phyloP scores from a whole-genome alignment of 1,140 invertebrate species.

The Eueides isabella region DNA sequence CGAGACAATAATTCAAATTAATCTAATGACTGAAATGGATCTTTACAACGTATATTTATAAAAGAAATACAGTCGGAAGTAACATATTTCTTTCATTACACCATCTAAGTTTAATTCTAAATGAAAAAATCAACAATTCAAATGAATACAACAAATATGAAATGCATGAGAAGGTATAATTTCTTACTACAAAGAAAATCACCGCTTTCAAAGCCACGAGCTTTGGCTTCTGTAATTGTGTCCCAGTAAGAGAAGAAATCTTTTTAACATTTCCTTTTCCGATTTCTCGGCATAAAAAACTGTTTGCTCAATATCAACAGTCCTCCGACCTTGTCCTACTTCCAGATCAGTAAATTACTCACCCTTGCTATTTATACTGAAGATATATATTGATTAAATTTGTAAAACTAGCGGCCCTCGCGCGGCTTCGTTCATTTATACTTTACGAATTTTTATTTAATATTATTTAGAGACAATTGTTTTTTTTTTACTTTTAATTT shows the following conservation, averaged over 20 bases:
- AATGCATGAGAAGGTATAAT: neutral
- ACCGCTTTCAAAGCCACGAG: neutral
- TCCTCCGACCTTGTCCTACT: constrained; percentile 1
- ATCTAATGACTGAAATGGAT: constrained; percentile 11
- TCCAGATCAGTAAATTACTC: neutral
- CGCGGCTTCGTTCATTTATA: too few species aligned
- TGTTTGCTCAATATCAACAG: neutral
- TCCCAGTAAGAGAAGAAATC: neutral
- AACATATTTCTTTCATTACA: neutral
- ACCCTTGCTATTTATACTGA: neutral
- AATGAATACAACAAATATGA: too few species aligned
- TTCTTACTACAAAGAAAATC: neutral
- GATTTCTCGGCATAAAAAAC: neutral
- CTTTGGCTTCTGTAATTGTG: neutral
- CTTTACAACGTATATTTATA: neutral
- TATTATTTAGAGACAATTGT: too few species aligned
- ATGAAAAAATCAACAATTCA: too few species aligned
- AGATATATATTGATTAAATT: neutral
- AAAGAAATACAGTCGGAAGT: neutral
- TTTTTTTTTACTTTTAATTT: too few species aligned
- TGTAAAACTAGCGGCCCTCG: too few species aligned
- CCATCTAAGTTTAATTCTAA: too few species aligned
- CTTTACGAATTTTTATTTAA: too few species aligned
- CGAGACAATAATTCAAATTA: constrained; percentile 20
- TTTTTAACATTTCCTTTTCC: neutral